phyloP scores from a whole-genome alignment of 2,888 invertebrate genomes.

The Microctonus aethiopoides region DNA sequence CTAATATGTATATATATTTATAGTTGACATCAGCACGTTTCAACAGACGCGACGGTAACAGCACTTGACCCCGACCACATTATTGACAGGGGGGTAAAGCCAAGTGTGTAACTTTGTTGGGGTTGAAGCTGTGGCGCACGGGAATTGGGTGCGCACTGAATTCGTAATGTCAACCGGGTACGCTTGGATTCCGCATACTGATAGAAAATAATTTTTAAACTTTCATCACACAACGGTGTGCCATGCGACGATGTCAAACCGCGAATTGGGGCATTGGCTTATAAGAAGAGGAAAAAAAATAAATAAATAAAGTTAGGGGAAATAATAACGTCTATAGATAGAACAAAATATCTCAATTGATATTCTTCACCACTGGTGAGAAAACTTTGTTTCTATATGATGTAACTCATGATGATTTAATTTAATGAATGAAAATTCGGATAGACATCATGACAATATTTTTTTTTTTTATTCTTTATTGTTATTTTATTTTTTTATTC shows the following conservation, averaged over 20 bases:
- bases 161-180: slow-evolving; percentile 43
- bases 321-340: not conserved
- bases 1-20: slow-evolving; percentile 24
- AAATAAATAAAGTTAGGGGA: slow-evolving; percentile 11
- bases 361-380: not conserved
- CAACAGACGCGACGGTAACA: slow-evolving; percentile 33
- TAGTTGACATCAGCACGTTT: slow-evolving; percentile 27
- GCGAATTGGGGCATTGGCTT: slow-evolving; percentile 23
- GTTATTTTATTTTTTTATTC: too few relatives aligned
- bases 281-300: slow-evolving; percentile 6
- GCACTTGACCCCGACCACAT: slow-evolving; percentile 46
- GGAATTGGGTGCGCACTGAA: slow-evolving; percentile 48
- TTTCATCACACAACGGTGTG: slow-evolving; percentile 36
- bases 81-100: slow-evolving; percentile 53
- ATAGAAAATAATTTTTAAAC: slow-evolving; percentile 55
- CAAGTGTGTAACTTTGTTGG: slow-evolving; percentile 48
- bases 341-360: not conserved
- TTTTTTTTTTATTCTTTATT: too few relatives aligned
- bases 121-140: slow-evolving; percentile 32
- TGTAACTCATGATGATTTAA: not conserved
- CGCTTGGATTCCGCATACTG: slow-evolving; percentile 48
- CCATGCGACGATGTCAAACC: slow-evolving; percentile 6
- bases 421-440: not conserved
- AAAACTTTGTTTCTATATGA: not conserved
- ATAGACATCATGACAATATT: too few relatives aligned